phyloP scores from a whole-genome alignment of 1,140 invertebrate genomes.

The Microplitis demolitor region DNA sequence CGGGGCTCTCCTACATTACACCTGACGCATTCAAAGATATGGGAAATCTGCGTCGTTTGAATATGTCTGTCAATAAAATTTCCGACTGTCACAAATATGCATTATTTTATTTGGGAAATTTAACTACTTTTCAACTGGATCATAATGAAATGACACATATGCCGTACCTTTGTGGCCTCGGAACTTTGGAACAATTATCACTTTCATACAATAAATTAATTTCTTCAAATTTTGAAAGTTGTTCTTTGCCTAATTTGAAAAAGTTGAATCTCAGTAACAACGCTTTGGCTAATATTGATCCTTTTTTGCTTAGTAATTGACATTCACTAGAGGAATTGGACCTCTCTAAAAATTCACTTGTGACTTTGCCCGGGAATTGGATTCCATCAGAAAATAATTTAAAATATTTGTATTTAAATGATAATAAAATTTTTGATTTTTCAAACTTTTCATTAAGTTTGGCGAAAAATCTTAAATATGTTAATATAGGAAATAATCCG shows the following conservation, averaged over 20 bases:
- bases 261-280: not conserved
- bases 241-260: not conserved
- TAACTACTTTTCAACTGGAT: not conserved
- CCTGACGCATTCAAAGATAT: not conserved
- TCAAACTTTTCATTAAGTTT: constrained; percentile 13
- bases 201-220: not conserved
- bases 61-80: not conserved
- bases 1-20: not conserved
- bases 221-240: not conserved
- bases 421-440: not conserved
- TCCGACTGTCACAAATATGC: not conserved
- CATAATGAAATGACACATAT: not conserved
- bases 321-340: not conserved
- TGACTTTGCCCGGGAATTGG: not conserved
- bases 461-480: constrained; percentile 13
- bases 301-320: not conserved
- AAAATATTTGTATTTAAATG: not conserved
- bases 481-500: constrained; percentile 22
- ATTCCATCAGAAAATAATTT: not conserved
- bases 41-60: not conserved
- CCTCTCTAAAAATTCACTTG: not conserved
- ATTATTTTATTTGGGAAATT: not conserved
- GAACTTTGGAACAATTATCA: constrained; percentile 1
- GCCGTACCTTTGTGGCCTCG: not conserved
- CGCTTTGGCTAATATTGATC: not conserved